phyloP scores from a whole-genome alignment of 1,140 invertebrate genomes.

The Ceratitis capitata region DNA sequence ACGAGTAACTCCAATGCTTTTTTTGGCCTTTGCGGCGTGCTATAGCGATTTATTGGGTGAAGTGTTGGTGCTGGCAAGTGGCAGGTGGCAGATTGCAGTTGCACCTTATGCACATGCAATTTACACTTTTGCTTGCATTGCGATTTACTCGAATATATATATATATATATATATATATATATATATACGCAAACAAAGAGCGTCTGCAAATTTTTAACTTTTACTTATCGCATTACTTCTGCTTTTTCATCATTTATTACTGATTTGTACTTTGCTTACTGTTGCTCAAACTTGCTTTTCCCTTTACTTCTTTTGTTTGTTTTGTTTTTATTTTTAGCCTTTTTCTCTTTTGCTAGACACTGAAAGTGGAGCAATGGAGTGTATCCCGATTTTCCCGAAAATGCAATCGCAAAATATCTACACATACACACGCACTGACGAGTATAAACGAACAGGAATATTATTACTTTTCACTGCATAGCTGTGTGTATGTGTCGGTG shows the following conservation, averaged over 20 bases:
- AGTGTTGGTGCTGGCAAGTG: neutral
- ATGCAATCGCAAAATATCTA: constrained; percentile 45
- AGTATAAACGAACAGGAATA: neutral
- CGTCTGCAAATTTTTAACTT: neutral
- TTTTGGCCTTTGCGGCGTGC: neutral
- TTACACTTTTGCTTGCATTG: constrained; percentile 33
- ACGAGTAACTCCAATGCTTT: neutral
- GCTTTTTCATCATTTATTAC: neutral
- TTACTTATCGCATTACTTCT: neutral
- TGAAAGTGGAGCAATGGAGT: constrained; percentile 50
- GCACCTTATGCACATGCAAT: constrained; percentile 2
- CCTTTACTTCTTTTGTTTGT: neutral
- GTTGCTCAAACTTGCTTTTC: neutral
- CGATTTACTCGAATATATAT: too few species aligned
- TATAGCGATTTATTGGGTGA: neutral
- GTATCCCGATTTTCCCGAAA: constrained; percentile 56
- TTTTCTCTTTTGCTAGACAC: neutral
- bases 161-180: too few species aligned
- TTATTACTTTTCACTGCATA: neutral
- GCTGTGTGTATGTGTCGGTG: neutral
- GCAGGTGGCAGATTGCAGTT: neutral
- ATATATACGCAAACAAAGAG: constrained; percentile 41
- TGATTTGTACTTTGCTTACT: neutral
- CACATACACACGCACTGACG: neutral
- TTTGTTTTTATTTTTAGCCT: neutral